Evolutionary conservation across 2,113 vertebrate genomes (phyloP).

Genomic region (Vireo altiloquus): DNA sequence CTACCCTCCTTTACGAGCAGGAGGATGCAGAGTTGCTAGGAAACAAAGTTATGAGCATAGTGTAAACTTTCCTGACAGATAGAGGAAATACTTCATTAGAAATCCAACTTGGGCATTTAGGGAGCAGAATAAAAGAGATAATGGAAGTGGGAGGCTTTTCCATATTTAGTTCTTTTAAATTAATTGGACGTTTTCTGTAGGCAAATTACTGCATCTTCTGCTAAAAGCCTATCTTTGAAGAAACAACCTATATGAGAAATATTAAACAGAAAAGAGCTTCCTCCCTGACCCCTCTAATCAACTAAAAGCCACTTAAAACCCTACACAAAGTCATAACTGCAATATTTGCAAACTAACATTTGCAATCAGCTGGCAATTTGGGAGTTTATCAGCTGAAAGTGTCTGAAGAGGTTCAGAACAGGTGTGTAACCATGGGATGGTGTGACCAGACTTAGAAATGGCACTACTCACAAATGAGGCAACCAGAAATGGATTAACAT

Average conservation of each 20-base stretch:
- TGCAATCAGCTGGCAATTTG: background rate
- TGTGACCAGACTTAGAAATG: background rate
- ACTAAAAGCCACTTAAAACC: background rate
- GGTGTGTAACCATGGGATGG: background rate
- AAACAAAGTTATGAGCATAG: slow-evolving; percentile 5
- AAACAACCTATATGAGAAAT: background rate
- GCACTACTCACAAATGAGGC: background rate
- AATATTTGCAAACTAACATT: background rate
- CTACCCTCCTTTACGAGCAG: background rate
- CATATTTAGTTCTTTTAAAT: background rate
- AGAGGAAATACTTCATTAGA: background rate
- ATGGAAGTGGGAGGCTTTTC: background rate
- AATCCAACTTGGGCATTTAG: background rate
- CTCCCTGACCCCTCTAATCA: background rate
- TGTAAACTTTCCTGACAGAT: slow-evolving; percentile 6
- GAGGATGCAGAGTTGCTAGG: slow-evolving; percentile 39
- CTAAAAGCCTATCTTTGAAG: background rate
- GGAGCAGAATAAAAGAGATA: slow-evolving; percentile 6
- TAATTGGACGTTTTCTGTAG: background rate
- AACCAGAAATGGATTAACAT: background rate
- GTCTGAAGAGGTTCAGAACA: background rate
- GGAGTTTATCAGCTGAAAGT: background rate
- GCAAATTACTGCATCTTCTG: background rate
- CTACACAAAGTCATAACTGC: background rate
- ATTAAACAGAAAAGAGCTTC: background rate